Conservation (phyloP, 2,888 invertebrate species). For the Sminthurides aquaticus region DNA sequence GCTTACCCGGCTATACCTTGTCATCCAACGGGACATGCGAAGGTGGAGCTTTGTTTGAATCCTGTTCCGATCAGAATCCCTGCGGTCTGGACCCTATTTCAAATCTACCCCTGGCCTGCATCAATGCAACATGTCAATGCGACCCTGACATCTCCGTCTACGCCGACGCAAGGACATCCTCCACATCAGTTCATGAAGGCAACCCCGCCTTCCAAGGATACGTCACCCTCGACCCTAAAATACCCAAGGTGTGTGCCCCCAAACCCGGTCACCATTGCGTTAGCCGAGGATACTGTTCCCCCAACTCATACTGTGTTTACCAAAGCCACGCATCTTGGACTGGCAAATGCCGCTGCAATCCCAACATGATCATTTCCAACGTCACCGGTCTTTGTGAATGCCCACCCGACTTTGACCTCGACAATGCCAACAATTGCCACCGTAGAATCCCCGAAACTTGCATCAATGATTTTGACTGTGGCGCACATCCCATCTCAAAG, state of each 20-base stretch:
- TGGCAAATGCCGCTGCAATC: not conserved
- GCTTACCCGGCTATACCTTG: not conserved
- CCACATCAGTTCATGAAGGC: not conserved
- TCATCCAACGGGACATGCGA: not conserved
- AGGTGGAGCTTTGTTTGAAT: not conserved
- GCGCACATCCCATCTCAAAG: not conserved
- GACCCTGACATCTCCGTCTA: conserved; percentile 1
- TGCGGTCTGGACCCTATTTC: not conserved
- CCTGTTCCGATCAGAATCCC: not conserved
- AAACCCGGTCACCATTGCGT: not conserved
- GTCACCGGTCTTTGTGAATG: conserved; percentile 6
- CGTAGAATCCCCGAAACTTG: not conserved
- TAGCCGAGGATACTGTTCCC: not conserved
- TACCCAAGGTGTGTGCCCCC: not conserved
- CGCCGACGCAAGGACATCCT: not conserved
- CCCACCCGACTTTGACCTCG: not conserved
- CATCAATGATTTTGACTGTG: not conserved
- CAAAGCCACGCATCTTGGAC: not conserved
- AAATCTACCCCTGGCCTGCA: not conserved
- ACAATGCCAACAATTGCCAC: not conserved
- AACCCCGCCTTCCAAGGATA: not conserved
- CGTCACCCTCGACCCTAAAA: not conserved
- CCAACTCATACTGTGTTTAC: conserved; percentile 1
- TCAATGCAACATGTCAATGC: not conserved
- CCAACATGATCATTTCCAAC: not conserved